Evolutionary conservation across 1,140 invertebrate genomes (phyloP), one percentile per base, ranked within the genome.

Genomic region (Heliconius himera): DNA sequence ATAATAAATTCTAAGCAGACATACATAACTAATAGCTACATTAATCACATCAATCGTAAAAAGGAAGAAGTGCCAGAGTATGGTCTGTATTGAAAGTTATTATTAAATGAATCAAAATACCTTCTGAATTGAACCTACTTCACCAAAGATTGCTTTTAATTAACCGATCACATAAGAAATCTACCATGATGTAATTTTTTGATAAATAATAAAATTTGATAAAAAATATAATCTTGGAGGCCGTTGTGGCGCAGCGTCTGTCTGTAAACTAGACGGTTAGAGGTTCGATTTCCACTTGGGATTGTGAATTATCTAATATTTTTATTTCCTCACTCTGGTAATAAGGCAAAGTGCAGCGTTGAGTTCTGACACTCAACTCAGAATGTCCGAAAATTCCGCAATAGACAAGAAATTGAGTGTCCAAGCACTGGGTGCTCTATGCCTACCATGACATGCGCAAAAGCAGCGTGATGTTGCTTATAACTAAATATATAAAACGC

Each of bases 11-110:
- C 54, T 60, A 11, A 60, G 54, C 54, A 60, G n/a, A n/a, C 1
- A 56, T 22, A 56, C n/a, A 54, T 54, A 60, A 60, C n/a, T 51
- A 33, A 79, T 74, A 76, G 74, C 71, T 56, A 56, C 51, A 73
- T 60, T 66, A 74, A 79, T 79, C 74, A 76, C 60, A 73, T 80
- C 60, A 80, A 80, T 80, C 79, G 76, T 73, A 80, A 76, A 51
- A 70, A 33, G n/a, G 41, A 46, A 66, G 38, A 51, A 73, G 60
- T 1, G 33, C n/a, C n/a, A 74, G 71, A 46, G 51, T 46, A 79
- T 38, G 46, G 66, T 36, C 8, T 22, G 49, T 76, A 80, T 73
- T 70, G 29, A 77, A 60, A 46, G 41, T 51, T 36, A 36, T 6
- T 36, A 26, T 75, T 60, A 71, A 60, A 26, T 60, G 8, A 60